Evolutionary conservation across 2,113 vertebrate species (phyloP).

Genomic region (Python bivittatus): DNA sequence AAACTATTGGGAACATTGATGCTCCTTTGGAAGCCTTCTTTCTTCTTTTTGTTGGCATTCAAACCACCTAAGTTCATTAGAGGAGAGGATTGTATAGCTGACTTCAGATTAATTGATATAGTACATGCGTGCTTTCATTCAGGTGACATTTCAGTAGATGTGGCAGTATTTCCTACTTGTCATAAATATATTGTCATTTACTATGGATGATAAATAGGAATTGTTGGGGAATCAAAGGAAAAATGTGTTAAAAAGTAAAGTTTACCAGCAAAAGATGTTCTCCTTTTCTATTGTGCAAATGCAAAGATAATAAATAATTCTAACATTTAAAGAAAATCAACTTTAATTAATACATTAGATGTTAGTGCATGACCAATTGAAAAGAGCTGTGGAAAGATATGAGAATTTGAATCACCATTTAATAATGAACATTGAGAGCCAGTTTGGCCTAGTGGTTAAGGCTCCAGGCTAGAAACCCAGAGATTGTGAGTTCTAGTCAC

Average conservation of each 20-base stretch:
- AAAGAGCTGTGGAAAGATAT: background rate
- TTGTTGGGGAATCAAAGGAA: background rate
- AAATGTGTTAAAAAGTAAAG: background rate
- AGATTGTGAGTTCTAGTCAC: too few relatives aligned
- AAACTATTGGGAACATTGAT: too few relatives aligned
- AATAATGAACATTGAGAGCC: too few relatives aligned
- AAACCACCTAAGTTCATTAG: background rate
- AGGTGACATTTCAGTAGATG: background rate
- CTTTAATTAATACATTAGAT: background rate
- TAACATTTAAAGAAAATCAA: background rate
- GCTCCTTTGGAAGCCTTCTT: background rate
- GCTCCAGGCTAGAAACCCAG: too few relatives aligned
- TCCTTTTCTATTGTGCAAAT: background rate
- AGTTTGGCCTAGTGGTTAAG: too few relatives aligned
- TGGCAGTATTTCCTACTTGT: background rate
- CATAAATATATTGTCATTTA: background rate
- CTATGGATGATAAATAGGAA: background rate
- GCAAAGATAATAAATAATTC: background rate
- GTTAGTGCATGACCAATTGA: background rate
- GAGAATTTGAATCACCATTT: background rate
- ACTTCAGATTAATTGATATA: background rate
- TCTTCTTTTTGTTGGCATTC: background rate
- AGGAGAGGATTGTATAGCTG: background rate
- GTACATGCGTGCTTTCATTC: background rate
- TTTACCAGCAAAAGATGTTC: background rate